These are phyloP conservation scores for Macroteleia sp. DNA, from an alignment of 2,888 invertebrate genomes.

Conservation along the genomic window DNA sequence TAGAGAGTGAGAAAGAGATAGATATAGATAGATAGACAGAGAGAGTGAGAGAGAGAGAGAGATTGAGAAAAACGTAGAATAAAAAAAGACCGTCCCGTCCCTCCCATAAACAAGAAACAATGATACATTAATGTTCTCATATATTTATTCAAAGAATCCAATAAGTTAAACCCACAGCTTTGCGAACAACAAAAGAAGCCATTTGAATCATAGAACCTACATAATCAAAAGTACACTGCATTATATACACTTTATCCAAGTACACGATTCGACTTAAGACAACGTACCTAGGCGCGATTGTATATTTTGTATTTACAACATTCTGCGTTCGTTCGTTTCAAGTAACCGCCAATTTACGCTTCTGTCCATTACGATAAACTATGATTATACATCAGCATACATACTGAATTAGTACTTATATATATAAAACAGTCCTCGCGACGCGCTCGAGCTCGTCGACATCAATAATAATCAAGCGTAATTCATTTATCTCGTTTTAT, in stretches of 20 bases:
- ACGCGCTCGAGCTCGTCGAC: slow-evolving; percentile 45
- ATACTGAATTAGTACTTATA: slow-evolving; percentile 80
- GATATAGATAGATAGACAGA: no score
- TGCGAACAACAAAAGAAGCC: slow-evolving; percentile 84
- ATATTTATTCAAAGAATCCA: slow-evolving; percentile 54
- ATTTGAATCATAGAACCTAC: slow-evolving; percentile 82
- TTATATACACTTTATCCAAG: slow-evolving; percentile 84
- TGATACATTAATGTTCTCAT: slow-evolving; percentile 47
- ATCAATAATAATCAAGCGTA: slow-evolving; percentile 78
- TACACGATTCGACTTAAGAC: slow-evolving; percentile 80
- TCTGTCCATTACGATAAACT: slow-evolving; percentile 66
- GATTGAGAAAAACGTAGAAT: not conserved
- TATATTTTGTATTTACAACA: slow-evolving; percentile 80
- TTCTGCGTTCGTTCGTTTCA: slow-evolving; percentile 72
- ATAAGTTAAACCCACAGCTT: slow-evolving; percentile 68
- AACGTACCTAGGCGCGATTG: slow-evolving; percentile 80
- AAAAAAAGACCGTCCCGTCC: slow-evolving; percentile 11
- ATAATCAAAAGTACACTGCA: slow-evolving; percentile 84
- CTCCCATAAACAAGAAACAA: slow-evolving; percentile 49
- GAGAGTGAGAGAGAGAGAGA: slow-evolving; percentile 3
- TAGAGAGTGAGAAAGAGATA: slow-evolving; percentile 9
- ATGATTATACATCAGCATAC: slow-evolving; percentile 80
- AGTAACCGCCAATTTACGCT: slow-evolving; percentile 76
- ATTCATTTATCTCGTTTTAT: slow-evolving; percentile 40
- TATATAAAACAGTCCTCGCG: slow-evolving; percentile 84